Base-by-base conservation (phyloP, 2,888 invertebrate species). In the Agriopis aurantiaria region DNA sequence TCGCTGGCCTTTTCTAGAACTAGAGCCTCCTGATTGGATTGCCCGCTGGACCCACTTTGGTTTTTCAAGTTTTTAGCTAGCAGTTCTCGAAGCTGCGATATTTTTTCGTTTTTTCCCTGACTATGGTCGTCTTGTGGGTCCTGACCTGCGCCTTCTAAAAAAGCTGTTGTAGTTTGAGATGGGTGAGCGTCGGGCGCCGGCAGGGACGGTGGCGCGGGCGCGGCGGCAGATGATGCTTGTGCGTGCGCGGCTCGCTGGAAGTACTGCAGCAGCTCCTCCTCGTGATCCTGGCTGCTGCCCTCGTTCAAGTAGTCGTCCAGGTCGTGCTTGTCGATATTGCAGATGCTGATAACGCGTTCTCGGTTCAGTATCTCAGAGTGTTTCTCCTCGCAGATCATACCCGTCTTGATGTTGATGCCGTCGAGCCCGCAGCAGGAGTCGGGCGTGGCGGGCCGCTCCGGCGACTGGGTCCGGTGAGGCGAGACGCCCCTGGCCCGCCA, bases 231-330 rank as follows among this genome's bases (percentile, higher is more conserved):
- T 84, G 80, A 88, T 71, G 5, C 80, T 89, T 76, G 88, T 86
- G 64, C 46, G 33, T 58, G 58, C 33, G 88, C 86, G 52, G 57
- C 87, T 85, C 64, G 96, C 75, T 96, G 96, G 89, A 97, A 97
- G 91, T 97, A 98, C 91, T 97, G 97, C 87, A 97, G 95, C 80
- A 98, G 91, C 90, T 98, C 98, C 85, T 97, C 97, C 84, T 97
- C 97, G 88, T 98, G 97, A 84, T 97, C 97, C 82, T 97, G 97
- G 84, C 97, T 97, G 83, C 86, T 91, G 74, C 96, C 97, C 75
- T 96, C 96, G 86, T 96, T 96, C 76, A 97, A 93, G 87, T 97
- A 97, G 89, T 97, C 97, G 86, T 97, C 97, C 74, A 97, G 91
- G 74, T 97, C 97, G 88, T 97, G 97, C 80, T 97, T 97, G 86